A percentile compares a stretch with the other conserved stretches of the same genome.
Conservation (phyloP, 2,113 vertebrate genomes). For the Pteropus alecto region DNA sequence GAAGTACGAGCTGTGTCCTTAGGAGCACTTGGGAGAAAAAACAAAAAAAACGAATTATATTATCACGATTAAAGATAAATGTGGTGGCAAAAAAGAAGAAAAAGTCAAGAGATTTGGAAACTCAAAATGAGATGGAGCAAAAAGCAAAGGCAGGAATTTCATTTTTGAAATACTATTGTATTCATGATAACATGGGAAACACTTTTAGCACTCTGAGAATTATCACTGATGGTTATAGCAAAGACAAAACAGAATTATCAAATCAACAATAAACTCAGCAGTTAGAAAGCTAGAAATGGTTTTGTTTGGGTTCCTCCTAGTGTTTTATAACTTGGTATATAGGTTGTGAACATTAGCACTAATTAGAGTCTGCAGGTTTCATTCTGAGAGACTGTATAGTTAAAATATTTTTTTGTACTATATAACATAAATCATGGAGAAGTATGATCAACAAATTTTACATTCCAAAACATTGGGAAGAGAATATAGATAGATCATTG, state of each 20-base stretch:
- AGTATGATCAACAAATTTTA: background rate
- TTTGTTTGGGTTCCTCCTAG: rapidly evolving
- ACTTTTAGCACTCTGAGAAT: background rate
- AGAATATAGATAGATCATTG: background rate
- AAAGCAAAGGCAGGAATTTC: background rate
- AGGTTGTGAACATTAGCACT: background rate
- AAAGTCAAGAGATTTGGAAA: background rate
- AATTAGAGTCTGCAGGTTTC: background rate
- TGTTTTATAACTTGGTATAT: background rate
- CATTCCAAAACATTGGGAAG: background rate
- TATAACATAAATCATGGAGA: background rate
- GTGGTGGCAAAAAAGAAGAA: background rate
- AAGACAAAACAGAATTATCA: background rate
- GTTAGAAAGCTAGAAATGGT: background rate
- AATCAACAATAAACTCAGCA: background rate
- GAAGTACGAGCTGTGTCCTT: background rate
- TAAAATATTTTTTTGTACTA: background rate
- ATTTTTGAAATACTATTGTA: background rate
- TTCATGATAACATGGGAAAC: background rate
- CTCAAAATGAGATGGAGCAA: background rate
- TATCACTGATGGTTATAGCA: background rate
- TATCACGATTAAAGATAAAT: background rate
- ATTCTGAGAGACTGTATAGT: background rate
- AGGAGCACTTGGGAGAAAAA: background rate
- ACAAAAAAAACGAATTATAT: background rate